Evolutionary conservation across 2,113 vertebrate genomes (phyloP).

Genomic region (Rousettus leschenaultii): DNA sequence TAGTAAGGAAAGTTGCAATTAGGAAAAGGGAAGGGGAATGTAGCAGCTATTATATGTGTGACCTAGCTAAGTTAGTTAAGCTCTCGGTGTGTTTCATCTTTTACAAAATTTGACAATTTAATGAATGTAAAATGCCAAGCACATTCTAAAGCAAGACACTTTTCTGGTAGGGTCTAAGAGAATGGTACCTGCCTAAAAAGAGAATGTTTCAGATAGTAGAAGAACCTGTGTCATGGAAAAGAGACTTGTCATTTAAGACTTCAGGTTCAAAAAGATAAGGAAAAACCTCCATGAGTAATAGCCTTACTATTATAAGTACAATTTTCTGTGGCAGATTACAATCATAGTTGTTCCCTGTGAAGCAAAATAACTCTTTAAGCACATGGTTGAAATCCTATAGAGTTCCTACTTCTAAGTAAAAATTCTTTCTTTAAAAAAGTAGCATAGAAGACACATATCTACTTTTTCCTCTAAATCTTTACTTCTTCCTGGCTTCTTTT

Average conservation of each 20-base stretch:
- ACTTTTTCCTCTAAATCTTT: conserved; percentile 6
- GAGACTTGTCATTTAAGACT: background rate
- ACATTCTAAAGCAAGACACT: background rate
- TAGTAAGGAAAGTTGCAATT: background rate
- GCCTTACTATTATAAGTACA: background rate
- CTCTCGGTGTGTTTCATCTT: background rate
- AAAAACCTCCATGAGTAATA: background rate
- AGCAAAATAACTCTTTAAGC: background rate
- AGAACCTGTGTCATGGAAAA: background rate
- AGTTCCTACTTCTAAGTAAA: background rate
- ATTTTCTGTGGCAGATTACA: background rate
- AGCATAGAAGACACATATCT: background rate
- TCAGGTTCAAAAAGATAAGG: background rate
- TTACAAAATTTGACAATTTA: background rate
- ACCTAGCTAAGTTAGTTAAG: background rate
- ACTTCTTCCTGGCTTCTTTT: background rate
- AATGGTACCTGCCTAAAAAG: background rate
- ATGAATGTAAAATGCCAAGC: background rate
- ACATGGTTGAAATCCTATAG: background rate
- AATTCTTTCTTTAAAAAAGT: background rate
- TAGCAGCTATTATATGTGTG: background rate
- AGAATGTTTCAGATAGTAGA: background rate
- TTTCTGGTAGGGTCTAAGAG: background rate
- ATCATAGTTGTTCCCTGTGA: background rate
- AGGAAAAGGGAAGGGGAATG: background rate